Percentiles rank a stretch among this genome's conserved stretches.
These are phyloP conservation scores for Poecilus cupreus DNA, from an alignment of 2,888 invertebrate genomes.

Conservation along the genomic window DNA sequence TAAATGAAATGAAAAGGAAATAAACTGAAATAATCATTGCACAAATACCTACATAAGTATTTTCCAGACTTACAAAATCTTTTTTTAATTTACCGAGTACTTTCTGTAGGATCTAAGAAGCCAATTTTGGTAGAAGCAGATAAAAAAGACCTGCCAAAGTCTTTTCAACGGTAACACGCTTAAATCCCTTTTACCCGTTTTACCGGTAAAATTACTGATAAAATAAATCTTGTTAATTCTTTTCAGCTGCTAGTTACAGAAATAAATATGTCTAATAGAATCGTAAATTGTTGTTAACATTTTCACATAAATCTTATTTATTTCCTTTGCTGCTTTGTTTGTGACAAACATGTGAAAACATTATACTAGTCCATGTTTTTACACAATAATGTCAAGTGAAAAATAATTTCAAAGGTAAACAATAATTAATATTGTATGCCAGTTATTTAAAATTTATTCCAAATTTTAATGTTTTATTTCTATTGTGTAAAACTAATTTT, in stretches of 20 bases:
- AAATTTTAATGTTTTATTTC: no score
- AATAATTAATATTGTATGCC: not conserved
- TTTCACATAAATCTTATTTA: not conserved
- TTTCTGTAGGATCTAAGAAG: not conserved
- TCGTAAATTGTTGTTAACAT: not conserved
- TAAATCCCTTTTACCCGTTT: not conserved
- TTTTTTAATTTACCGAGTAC: not conserved
- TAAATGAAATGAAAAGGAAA: not conserved
- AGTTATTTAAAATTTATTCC: no score
- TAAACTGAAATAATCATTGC: not conserved
- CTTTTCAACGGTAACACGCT: not conserved
- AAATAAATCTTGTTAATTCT: not conserved
- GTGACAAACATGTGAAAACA: constrained; percentile 5
- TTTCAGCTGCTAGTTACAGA: not conserved
- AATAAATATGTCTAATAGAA: not conserved
- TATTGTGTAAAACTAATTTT: no score
- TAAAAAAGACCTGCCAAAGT: not conserved
- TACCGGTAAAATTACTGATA: not conserved
- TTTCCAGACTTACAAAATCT: not conserved
- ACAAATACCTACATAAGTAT: not conserved
- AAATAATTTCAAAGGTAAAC: not conserved
- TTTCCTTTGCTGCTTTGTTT: not conserved
- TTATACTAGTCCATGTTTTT: constrained; percentile 22
- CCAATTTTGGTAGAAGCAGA: not conserved
- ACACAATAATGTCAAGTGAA: not conserved